phyloP scores from a whole-genome alignment of 2,797 vertebrate species.

The Taenioides sp. region DNA sequence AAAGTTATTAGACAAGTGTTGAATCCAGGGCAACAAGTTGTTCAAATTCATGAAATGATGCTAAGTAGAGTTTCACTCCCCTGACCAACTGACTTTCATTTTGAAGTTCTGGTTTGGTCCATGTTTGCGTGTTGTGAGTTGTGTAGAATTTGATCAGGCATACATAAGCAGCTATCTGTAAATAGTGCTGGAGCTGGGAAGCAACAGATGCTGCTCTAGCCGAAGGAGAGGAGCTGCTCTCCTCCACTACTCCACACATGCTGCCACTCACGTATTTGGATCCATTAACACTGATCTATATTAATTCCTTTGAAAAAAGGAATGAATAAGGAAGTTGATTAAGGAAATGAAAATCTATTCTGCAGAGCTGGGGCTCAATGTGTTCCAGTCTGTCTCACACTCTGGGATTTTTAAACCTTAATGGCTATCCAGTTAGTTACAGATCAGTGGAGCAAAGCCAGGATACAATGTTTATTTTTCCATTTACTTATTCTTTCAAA shows the following conservation, averaged over 20 bases:
- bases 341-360: constrained; percentile 78
- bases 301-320: constrained; percentile 63
- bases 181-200: constrained; percentile 65
- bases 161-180: constrained; percentile 74
- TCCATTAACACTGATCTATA: constrained; percentile 74
- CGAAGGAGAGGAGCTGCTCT: constrained; percentile 67
- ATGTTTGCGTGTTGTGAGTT: constrained; percentile 51
- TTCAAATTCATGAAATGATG: constrained; percentile 13
- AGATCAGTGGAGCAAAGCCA: constrained; percentile 68
- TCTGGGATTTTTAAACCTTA: constrained; percentile 73
- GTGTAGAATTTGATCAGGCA: constrained; percentile 64
- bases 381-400: constrained; percentile 76
- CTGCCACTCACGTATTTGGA: constrained; percentile 71
- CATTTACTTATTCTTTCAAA: constrained; percentile 57
- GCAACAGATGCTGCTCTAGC: constrained; percentile 72
- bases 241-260: constrained; percentile 63
- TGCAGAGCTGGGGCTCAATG: constrained; percentile 66
- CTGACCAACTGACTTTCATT: constrained; percentile 28
- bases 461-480: constrained; percentile 68
- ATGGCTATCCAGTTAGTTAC: constrained; percentile 76
- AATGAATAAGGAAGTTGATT: constrained; percentile 77
- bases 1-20: neutral
- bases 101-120: constrained; percentile 47
- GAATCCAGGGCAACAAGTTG: constrained; percentile 21
- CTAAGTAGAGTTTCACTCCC: constrained; percentile 14